These are phyloP conservation scores for Arge pagana DNA, from an alignment of 2,888 invertebrate genomes.

Conservation along the genomic window DNA sequence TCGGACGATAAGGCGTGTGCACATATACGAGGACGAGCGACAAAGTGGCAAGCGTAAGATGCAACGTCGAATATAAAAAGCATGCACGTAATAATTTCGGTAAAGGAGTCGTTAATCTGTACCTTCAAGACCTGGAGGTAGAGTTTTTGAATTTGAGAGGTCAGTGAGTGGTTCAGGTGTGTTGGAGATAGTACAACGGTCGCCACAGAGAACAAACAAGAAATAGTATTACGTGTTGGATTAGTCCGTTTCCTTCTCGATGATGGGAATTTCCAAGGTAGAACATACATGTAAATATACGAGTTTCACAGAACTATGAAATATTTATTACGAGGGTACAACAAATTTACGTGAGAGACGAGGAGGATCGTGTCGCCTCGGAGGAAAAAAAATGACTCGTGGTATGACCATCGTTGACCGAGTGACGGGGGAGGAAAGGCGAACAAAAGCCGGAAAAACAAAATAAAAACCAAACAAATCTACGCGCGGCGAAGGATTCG, in stretches of 20 bases:
- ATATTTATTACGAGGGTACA: no score
- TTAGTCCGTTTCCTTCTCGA: conserved; percentile 42
- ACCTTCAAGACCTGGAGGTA: conserved; percentile 58
- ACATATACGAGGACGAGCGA: background rate
- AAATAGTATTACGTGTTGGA: conserved; percentile 55
- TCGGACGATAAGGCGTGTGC: background rate
- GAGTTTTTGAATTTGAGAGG: conserved; percentile 56
- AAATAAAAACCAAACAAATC: no score
- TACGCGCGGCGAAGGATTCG: no score
- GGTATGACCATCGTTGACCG: no score
- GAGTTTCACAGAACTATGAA: no score
- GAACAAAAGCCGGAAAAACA: no score
- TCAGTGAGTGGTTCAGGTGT: conserved; percentile 53
- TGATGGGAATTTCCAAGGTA: no score
- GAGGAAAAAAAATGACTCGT: no score
- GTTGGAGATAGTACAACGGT: conserved; percentile 56
- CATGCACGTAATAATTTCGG: conserved; percentile 40
- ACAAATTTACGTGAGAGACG: no score
- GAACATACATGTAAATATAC: no score
- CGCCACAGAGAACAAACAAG: conserved; percentile 58
- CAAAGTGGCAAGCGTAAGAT: conserved; percentile 5
- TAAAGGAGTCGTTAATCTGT: conserved; percentile 55
- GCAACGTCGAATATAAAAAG: conserved; percentile 12
- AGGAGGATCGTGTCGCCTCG: no score
- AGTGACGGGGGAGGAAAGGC: no score